Conservation (phyloP, 2,888 invertebrate genomes). For the Ectobius pallidus region DNA sequence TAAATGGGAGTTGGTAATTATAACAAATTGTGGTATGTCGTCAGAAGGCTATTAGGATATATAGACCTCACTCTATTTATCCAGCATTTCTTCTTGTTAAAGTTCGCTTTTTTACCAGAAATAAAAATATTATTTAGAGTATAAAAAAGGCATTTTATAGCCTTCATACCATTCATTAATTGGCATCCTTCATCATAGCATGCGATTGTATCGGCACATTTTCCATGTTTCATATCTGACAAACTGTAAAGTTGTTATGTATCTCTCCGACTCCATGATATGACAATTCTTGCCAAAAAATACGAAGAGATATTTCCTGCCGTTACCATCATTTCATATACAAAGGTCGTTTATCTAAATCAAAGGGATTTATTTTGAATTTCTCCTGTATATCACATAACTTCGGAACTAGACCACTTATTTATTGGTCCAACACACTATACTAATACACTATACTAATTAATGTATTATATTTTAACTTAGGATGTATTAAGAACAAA, state of each 20-base stretch:
- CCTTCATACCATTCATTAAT: constrained; percentile 4
- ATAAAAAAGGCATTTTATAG: neutral
- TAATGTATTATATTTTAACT: too few relatives aligned
- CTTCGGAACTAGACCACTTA: too few relatives aligned
- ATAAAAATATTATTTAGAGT: neutral
- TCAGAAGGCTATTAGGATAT: constrained; percentile 21
- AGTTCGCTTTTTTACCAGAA: neutral
- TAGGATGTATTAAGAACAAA: too few relatives aligned
- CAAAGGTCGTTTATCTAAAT: too few relatives aligned
- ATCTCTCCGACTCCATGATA: neutral
- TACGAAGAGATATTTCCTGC: neutral
- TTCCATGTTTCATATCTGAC: neutral
- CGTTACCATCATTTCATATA: neutral
- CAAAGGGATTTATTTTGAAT: too few relatives aligned
- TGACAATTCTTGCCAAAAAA: neutral
- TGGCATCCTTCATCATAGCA: neutral
- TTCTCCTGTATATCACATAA: too few relatives aligned
- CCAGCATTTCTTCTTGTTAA: constrained; percentile 19
- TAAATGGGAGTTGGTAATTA: constrained; percentile 22
- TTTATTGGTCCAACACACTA: too few relatives aligned
- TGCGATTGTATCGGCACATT: too few relatives aligned
- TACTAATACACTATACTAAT: too few relatives aligned
- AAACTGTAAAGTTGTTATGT: neutral
- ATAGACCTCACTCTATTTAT: constrained; percentile 23
- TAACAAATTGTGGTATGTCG: constrained; percentile 21